Percentiles rank a stretch among this genome's conserved stretches.
These are phyloP conservation scores for Phocoena phocoena DNA, from an alignment of 2,113 vertebrate species.

Conservation along the genomic window DNA sequence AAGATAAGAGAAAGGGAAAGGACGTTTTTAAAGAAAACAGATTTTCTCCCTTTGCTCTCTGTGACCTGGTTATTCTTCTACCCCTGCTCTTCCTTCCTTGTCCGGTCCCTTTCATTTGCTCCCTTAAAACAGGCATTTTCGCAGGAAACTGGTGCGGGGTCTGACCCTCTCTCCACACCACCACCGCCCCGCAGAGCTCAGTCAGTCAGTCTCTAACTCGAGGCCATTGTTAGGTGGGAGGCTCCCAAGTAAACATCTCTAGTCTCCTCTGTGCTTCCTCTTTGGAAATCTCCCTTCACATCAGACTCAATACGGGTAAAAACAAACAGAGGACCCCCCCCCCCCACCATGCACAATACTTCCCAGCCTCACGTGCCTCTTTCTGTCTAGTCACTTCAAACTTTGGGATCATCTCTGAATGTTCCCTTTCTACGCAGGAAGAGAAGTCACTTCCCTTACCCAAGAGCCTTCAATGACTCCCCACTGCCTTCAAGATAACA, in stretches of 20 bases:
- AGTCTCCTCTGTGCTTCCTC: not conserved
- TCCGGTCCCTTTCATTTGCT: not conserved
- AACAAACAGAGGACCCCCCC: fast-evolving
- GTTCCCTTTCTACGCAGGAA: not conserved
- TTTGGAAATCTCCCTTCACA: not conserved
- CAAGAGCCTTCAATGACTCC: not conserved
- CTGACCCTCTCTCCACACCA: not conserved
- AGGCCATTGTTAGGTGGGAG: not conserved
- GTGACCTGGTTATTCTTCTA: not conserved
- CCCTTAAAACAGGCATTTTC: not conserved
- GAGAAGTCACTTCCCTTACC: not conserved
- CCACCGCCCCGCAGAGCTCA: fast-evolving
- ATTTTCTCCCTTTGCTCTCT: not conserved
- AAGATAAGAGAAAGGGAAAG: not conserved
- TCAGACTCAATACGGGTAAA: not conserved
- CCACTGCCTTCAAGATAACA: not conserved
- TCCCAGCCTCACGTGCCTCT: not conserved
- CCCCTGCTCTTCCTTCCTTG: not conserved
- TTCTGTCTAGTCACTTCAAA: not conserved
- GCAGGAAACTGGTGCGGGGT: not conserved
- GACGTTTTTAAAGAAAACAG: not conserved
- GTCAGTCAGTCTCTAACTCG: not conserved
- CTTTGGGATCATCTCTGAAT: not conserved
- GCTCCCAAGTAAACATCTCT: not conserved
- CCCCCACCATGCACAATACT: fast-evolving